These are phyloP conservation scores for Riptortus pedestris DNA, from an alignment of 1,140 invertebrate genomes.

Conservation along the genomic window DNA sequence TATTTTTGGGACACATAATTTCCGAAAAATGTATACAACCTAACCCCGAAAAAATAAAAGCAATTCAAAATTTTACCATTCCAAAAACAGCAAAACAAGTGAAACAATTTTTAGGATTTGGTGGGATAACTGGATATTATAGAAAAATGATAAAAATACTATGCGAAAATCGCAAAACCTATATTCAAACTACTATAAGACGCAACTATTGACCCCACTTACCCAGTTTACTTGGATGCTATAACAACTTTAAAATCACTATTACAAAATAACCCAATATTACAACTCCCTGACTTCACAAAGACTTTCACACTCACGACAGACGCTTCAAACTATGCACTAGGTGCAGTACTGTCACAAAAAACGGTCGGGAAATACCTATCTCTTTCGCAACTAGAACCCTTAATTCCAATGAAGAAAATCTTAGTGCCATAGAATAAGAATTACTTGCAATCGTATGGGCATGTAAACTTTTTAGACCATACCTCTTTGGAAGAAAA, in stretches of 20 bases:
- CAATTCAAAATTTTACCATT: no score
- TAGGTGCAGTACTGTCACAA: slow-evolving; percentile 36
- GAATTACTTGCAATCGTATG: slow-evolving; percentile 45
- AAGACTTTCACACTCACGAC: slow-evolving; percentile 37
- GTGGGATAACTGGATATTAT: slow-evolving; percentile 37
- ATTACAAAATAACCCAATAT: slow-evolving; percentile 4
- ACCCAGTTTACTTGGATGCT: slow-evolving; percentile 10
- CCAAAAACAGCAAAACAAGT: no score
- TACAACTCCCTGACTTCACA: slow-evolving; percentile 30
- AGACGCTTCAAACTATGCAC: slow-evolving; percentile 36
- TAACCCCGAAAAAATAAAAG: no score
- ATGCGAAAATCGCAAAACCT: slow-evolving; percentile 33
- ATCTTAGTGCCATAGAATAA: slow-evolving; percentile 35
- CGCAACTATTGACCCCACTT: slow-evolving; percentile 5
- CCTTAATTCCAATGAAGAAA: slow-evolving; percentile 33
- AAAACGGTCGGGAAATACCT: slow-evolving; percentile 30
- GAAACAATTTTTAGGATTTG: no score
- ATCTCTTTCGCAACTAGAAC: slow-evolving; percentile 34
- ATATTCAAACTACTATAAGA: slow-evolving; percentile 33
- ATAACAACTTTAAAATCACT: slow-evolving; percentile 6
- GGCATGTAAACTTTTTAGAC: no score
- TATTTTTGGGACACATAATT: no score
- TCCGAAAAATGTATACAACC: no score
- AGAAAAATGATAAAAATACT: slow-evolving; percentile 34
- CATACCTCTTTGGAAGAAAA: slow-evolving; percentile 39